A percentile compares a stretch with the other conserved stretches of the same genome.
These are phyloP conservation scores for Esperia sulphurella DNA, from an alignment of 2,888 invertebrate species.

Conservation along the genomic window DNA sequence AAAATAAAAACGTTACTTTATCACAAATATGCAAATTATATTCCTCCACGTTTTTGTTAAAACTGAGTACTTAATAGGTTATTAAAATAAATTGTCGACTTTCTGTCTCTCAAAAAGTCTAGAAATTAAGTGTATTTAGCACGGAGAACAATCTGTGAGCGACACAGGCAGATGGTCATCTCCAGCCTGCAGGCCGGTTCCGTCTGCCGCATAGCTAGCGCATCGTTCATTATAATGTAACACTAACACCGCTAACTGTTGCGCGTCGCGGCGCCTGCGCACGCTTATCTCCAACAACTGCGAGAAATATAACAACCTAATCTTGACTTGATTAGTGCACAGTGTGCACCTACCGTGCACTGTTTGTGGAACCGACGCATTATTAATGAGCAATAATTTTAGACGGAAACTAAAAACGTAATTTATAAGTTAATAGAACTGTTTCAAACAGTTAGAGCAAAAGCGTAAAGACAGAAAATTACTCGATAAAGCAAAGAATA, in stretches of 20 bases:
- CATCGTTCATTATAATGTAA: slow-evolving; percentile 42
- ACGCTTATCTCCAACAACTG: slow-evolving; percentile 16
- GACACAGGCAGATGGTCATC: slow-evolving; percentile 30
- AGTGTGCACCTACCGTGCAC: slow-evolving; percentile 11
- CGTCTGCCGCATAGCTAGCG: slow-evolving; percentile 36
- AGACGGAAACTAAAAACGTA: background rate
- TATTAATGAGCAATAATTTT: background rate
- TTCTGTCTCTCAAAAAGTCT: background rate
- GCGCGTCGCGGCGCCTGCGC: slow-evolving; percentile 44
- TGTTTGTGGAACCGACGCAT: background rate
- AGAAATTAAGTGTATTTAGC: background rate
- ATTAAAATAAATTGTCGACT: too few species aligned
- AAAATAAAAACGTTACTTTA: too few species aligned
- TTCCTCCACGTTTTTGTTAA: too few species aligned
- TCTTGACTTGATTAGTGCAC: slow-evolving; percentile 18
- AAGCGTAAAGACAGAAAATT: too few species aligned
- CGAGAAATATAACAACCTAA: slow-evolving; percentile 21
- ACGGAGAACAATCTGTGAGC: slow-evolving; percentile 18
- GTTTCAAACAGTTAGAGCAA: too few species aligned
- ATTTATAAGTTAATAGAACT: background rate
- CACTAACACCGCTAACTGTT: slow-evolving; percentile 44
- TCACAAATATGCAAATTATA: too few species aligned
- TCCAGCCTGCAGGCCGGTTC: slow-evolving; percentile 25
- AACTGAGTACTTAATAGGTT: too few species aligned
- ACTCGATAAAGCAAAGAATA: too few species aligned